Evolutionary conservation across 2,797 vertebrate species (phyloP).

Genomic region (Sebastiscus albofasciatus): DNA sequence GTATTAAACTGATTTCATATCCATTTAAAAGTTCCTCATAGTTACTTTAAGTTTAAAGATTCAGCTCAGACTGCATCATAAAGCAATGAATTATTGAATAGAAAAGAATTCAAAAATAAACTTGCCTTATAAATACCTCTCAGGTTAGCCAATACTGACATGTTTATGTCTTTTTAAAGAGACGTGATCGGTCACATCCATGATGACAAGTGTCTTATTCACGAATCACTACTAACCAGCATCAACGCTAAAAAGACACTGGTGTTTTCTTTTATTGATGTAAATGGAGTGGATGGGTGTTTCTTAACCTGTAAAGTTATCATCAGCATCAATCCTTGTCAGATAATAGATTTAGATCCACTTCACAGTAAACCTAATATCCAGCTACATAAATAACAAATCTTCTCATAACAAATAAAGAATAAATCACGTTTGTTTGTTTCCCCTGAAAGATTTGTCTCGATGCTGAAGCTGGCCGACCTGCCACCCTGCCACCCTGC

Average conservation of each 20-base stretch:
- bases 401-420: neutral
- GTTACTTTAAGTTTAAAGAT: neutral
- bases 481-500: neutral
- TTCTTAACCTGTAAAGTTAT: neutral
- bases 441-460: neutral
- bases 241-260: neutral
- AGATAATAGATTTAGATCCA: neutral
- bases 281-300: neutral
- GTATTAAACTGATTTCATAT: too few relatives aligned
- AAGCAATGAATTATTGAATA: neutral
- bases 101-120: neutral
- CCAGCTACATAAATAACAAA: neutral
- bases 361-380: neutral
- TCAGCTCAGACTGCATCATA: neutral
- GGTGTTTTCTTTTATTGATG: neutral
- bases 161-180: neutral
- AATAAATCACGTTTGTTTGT: neutral
- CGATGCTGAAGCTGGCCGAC: neutral
- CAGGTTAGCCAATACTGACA: too few relatives aligned
- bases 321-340: neutral
- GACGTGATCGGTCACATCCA: neutral
- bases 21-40: too few relatives aligned
- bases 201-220: neutral
- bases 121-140: neutral
- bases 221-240: neutral